Evolutionary conservation across 2,113 vertebrate species (phyloP).

Genomic region (Psilopogon haemacephalus): DNA sequence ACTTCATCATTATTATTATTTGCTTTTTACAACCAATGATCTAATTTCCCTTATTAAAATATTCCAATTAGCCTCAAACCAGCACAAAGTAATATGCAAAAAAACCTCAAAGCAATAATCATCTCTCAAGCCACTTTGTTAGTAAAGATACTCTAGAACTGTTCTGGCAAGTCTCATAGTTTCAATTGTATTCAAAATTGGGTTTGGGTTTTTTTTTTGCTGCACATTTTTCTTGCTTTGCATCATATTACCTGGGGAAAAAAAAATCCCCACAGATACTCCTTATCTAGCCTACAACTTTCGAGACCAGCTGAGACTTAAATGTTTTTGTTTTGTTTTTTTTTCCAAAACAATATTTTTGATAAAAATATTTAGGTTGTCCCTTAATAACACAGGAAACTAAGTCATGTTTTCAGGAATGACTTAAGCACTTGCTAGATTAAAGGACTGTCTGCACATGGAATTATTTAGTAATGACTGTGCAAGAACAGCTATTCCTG

Average conservation of each 20-base stretch:
- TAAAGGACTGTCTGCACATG: slow-evolving; percentile 34
- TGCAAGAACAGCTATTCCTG: slow-evolving; percentile 10
- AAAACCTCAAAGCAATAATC: not conserved
- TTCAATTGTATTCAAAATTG: not conserved
- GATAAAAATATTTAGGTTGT: slow-evolving; percentile 16
- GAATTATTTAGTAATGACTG: slow-evolving; percentile 36
- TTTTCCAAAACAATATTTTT: not conserved
- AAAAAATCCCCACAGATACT: not conserved
- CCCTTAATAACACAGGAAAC: slow-evolving; percentile 30
- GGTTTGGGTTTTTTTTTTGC: not conserved
- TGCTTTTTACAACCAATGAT: no score
- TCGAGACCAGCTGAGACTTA: not conserved
- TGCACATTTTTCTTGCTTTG: not conserved
- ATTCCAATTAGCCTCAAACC: no score
- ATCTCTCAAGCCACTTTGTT: not conserved
- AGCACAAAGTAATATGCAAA: not conserved
- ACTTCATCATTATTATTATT: no score
- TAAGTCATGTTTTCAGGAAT: slow-evolving; percentile 41
- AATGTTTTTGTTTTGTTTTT: not conserved
- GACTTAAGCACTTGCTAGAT: slow-evolving; percentile 34
- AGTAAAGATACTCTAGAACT: not conserved
- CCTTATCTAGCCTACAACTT: not conserved
- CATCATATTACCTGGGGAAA: not conserved
- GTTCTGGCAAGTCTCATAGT: not conserved
- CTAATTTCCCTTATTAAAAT: no score